Evolutionary conservation across 2,113 vertebrate species (phyloP), one percentile per base, ranked within the genome.

Genomic region (Micromys minutus): DNA sequence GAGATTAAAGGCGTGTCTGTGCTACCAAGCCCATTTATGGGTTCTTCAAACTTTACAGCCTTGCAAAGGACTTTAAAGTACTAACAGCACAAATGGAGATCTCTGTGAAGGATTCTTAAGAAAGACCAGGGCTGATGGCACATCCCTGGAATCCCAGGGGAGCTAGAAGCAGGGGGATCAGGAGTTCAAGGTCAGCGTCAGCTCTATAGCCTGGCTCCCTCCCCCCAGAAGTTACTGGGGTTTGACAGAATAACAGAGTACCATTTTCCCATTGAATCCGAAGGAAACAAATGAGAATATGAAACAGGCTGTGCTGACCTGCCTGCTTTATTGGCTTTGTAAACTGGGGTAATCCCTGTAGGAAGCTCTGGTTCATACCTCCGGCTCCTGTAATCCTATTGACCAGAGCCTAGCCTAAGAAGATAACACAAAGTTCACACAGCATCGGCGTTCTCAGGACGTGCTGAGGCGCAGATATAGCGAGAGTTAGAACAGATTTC

Each of bases 261-360:
- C 21, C n/a, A 59, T 96, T 89, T 95, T 57, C 59, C 95, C 84
- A 10, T 50, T 94, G 22, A 85, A 24, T 87, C 42, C 42, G 61
- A 74, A 92, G 71, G 77, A 91, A 87, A 79, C 52, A 47, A 10
- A 36, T 24, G 45, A 84, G 34, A 52, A n/a, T n/a, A n/a, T n/a
- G n/a, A n/a, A n/a, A n/a, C n/a, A n/a, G 13, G 26, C 6, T 7
- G 79, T 83, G 42, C 69, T 16, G 52, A 45, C 4, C 61, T 94
- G 88, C 79, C 61, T 67, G 17, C 87, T 57, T 69, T 80, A 47
- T 55, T 79, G 71, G 47, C 61, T n/a, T 19, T 91, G 39, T 45
- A 76, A 88, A 59, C 1, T 55, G 42, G 52, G 65, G 42, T 72
- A 81, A 85, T 72, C 92, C 55, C 16, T n/a, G 9, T 29, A 59